A percentile compares a stretch with the other conserved stretches of the same genome.
Conservation (phyloP, 37 sponge, comb jelly and placozoan genomes). For the Geodia barretti region DNA sequence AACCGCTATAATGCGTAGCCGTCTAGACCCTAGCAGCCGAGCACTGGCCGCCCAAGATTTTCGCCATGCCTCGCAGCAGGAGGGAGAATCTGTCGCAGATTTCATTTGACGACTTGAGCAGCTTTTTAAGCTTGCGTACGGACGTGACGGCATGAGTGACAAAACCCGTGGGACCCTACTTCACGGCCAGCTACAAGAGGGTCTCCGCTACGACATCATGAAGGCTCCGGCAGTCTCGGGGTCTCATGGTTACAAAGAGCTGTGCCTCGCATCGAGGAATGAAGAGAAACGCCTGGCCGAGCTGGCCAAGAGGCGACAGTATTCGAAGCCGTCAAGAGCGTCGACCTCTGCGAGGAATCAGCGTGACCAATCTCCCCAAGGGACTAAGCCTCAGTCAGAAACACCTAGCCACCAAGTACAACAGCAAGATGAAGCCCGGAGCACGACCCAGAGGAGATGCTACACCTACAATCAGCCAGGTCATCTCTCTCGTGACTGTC, state of each 20-base stretch:
- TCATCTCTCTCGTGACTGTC: conserved; percentile 15
- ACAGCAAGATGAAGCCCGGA: background rate
- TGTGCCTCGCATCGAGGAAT: conserved; percentile 46
- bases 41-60: conserved; percentile 66
- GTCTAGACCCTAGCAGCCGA: conserved; percentile 49
- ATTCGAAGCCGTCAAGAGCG: background rate
- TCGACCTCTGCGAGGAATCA: no score
- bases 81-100: conserved; percentile 38
- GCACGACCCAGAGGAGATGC: background rate
- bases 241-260: conserved; percentile 14
- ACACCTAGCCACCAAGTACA: background rate
- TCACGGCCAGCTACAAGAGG: conserved; percentile 39
- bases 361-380: background rate
- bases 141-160: conserved; percentile 23
- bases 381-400: background rate
- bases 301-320: conserved; percentile 2
- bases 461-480: conserved; percentile 3
- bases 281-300: conserved; percentile 45
- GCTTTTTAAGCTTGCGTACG: conserved; percentile 45
- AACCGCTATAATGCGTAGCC: background rate
- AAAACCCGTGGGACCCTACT: conserved; percentile 39
- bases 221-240: conserved; percentile 23
- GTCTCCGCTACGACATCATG: conserved; percentile 16
- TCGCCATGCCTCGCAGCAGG: conserved; percentile 33
- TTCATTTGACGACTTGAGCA: conserved; percentile 37